Base-by-base conservation (phyloP, 2,797 vertebrate genomes). In the Neosilurus mollespiculum region DNA sequence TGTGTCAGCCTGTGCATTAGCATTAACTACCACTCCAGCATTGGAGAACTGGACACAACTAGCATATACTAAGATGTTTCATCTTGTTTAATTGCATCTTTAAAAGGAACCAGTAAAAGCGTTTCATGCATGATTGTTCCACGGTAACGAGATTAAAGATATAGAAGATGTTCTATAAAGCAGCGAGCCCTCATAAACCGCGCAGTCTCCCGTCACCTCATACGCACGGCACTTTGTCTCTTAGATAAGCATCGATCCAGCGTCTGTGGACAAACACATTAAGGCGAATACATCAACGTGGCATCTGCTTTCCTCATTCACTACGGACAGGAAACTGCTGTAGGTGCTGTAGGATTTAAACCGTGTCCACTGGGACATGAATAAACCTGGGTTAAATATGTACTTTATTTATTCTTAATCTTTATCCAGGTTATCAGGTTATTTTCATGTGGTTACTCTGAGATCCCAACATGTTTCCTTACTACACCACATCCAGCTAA, bases 161-260 rank as follows among this genome's bases (percentile, higher is more conserved):
- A 51, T 53, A 58, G 24, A 43, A 56, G 71, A 16, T 11, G 66
- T 51, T 65, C n/a, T 84, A 84, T 85, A 88, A 88, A 88, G 86
- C 84, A 62, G 76, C 84, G 84, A 85, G 89, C 87, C 84, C 85
- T 90, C 90, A 87, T 93, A 92, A 93, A 93, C 91, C 90, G 89
- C 89, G 78, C 80, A 62, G 83, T 84, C 18, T 90, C 83, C 88
- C 87, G 79, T 90, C 85, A 84, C 73, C 80, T 75, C 51, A 49
- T 65, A 43, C 26, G 1, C n/a, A 34, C 37, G 24, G 16, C 26
- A 73, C 67, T 43, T 54, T 0, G 1, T 78, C 85, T 85, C 56
- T 54, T 24, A 53, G 78, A 77, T 49, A 87, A 89, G 87, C 90
- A 95, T 95, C 90, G 93, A 94, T 94, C 88, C 51, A 82, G 84